Evolutionary conservation across 2,113 vertebrate species (phyloP), one percentile per base, ranked within the genome.

Genomic region (Marmota monax): DNA sequence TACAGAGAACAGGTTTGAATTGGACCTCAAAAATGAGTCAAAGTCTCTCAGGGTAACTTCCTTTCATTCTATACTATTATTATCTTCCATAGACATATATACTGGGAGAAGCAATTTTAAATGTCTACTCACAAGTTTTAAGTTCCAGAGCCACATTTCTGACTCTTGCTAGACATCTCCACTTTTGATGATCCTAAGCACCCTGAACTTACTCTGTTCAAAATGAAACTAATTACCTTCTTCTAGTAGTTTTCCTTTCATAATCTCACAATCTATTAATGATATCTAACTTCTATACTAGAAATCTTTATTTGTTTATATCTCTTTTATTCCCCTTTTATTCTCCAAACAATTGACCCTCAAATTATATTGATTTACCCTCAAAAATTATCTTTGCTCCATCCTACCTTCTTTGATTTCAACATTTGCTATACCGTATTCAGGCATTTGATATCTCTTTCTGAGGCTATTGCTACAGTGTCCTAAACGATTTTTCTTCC

Each of bases 141-240:
- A 78, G 12, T 78, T 89, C 82, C 78, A 83, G 70, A 88, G 0
- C 23, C 45, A 63, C 42, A 84, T 94, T 88, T 72, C 56, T 78
- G 61, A 67, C 29, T 84, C 72, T 94, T 88, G 58, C 82, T 96
- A 42, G 82, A 94, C 51, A 74, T 93, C 48, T 83, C 17, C 23
- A 56, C 42, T 29, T 92, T 58, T 94, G 56, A 73, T 92, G 63
- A 14, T 56, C 17, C 22, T 78, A 63, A 78, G 13, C 42, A 73
- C 61, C 39, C 10, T 88, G 32, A 91, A 87, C 77, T 87, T 27
- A 90, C 4, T 74, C 20, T 63, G 20, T 86, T 13, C 61, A 42
- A 76, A 92, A 82, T 77, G 13, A 92, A 88, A 87, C 51, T 95
- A 51, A 84, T 90, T 88, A 63, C 82, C 56, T 84, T 96, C 58